A percentile compares a stretch with the other conserved stretches of the same genome.
Evolutionary conservation across 2,113 vertebrate genomes (phyloP).

Genomic region (Dromaius novaehollandiae): DNA sequence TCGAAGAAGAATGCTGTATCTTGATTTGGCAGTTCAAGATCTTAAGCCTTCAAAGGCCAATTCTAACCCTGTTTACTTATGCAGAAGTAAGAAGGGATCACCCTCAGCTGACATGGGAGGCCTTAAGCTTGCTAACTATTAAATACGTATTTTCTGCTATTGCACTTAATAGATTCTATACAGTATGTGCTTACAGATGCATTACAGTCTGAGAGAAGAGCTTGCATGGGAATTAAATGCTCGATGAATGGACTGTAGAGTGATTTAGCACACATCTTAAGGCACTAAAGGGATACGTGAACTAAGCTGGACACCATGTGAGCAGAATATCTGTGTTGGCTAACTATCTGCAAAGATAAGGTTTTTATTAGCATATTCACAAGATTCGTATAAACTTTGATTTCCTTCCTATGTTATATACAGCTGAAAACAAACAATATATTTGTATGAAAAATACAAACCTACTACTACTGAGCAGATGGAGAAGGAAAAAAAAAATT

Average conservation of each 20-base stretch:
- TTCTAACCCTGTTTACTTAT: background rate
- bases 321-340: background rate
- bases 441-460: background rate
- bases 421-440: background rate
- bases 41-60: background rate
- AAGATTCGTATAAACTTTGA: background rate
- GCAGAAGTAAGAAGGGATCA: background rate
- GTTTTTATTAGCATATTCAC: background rate
- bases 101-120: background rate
- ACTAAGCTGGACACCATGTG: background rate
- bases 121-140: background rate
- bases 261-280: background rate
- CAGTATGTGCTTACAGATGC: background rate
- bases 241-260: background rate
- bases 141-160: background rate
- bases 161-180: background rate
- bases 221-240: background rate
- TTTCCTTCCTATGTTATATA: background rate
- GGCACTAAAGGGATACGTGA: background rate
- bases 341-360: background rate
- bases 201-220: background rate
- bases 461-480: background rate
- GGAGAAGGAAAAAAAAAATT: accelerated
- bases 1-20: background rate
- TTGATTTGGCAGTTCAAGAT: background rate